These are phyloP conservation scores for Scatophagus argus DNA, from an alignment of 2,113 vertebrate genomes.

Conservation along the genomic window DNA sequence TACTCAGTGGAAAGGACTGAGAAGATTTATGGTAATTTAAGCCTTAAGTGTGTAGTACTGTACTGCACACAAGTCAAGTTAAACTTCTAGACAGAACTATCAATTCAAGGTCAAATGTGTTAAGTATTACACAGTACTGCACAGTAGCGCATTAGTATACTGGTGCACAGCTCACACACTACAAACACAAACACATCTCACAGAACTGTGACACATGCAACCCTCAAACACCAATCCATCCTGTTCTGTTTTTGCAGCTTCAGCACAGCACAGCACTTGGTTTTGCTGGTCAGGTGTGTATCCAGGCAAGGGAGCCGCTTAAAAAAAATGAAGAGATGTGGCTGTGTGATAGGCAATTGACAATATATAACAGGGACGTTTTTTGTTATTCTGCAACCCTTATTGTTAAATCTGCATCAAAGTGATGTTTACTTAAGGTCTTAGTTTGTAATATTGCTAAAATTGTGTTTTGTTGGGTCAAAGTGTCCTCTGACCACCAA, in stretches of 20 bases:
- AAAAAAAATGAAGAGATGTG: neutral
- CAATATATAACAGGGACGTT: neutral
- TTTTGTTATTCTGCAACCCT: neutral
- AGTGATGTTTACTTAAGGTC: neutral
- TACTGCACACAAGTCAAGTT: neutral
- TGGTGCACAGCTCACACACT: neutral
- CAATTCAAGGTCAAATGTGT: neutral
- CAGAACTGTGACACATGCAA: neutral
- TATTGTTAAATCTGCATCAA: neutral
- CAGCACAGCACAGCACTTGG: constrained; percentile 14
- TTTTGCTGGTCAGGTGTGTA: constrained; percentile 36
- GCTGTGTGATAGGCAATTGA: neutral
- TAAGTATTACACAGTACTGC: neutral
- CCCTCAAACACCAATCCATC: neutral
- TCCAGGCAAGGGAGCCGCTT: neutral
- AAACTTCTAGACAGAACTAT: neutral
- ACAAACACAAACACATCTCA: constrained; percentile 28
- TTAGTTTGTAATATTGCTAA: neutral
- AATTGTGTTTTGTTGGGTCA: too few relatives aligned
- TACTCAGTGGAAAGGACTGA: neutral
- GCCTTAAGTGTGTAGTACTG: neutral
- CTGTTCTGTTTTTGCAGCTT: constrained; percentile 21
- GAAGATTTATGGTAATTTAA: neutral
- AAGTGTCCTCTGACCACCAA: too few relatives aligned
- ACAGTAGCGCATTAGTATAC: neutral